Evolutionary conservation across 2,888 invertebrate genomes (phyloP).

Genomic region (Leptopilina drosophilae): DNA sequence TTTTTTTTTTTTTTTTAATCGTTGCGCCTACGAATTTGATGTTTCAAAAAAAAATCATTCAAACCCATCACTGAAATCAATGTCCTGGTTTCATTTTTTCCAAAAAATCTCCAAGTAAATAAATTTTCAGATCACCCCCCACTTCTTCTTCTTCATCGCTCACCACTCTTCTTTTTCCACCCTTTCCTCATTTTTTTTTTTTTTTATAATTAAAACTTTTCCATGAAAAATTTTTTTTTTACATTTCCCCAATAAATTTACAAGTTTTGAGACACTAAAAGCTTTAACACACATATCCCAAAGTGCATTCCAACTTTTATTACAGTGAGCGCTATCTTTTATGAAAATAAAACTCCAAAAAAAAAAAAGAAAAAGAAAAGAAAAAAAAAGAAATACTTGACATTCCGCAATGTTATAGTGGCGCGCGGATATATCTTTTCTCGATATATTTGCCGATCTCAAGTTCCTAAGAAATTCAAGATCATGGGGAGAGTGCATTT

Average conservation of each 20-base stretch:
- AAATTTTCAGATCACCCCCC: too few relatives aligned
- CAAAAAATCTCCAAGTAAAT: too few relatives aligned
- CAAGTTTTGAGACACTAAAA: slow-evolving; percentile 12
- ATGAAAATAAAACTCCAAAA: slow-evolving; percentile 8
- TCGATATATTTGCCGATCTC: slow-evolving; percentile 26
- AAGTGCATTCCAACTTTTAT: slow-evolving; percentile 15
- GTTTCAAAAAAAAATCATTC: too few relatives aligned
- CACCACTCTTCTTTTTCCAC: too few relatives aligned
- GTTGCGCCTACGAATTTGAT: too few relatives aligned
- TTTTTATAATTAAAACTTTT: background rate
- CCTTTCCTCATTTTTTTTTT: too few relatives aligned
- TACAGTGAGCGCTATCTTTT: slow-evolving; percentile 3
- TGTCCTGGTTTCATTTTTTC: too few relatives aligned
- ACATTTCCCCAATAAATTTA: background rate
- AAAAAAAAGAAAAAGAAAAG: too few relatives aligned
- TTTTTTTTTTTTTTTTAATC: too few relatives aligned
- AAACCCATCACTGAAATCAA: too few relatives aligned
- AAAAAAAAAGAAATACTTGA: background rate
- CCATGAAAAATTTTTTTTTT: background rate
- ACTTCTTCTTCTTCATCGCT: too few relatives aligned
- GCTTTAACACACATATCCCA: slow-evolving; percentile 7
- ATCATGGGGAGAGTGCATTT: slow-evolving; percentile 43
- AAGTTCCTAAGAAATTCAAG: slow-evolving; percentile 29
- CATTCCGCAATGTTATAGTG: slow-evolving; percentile 10
- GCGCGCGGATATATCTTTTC: slow-evolving; percentile 6